Base-by-base conservation (phyloP, 1,140 invertebrate species). In the Drosophila rhopaloa region DNA sequence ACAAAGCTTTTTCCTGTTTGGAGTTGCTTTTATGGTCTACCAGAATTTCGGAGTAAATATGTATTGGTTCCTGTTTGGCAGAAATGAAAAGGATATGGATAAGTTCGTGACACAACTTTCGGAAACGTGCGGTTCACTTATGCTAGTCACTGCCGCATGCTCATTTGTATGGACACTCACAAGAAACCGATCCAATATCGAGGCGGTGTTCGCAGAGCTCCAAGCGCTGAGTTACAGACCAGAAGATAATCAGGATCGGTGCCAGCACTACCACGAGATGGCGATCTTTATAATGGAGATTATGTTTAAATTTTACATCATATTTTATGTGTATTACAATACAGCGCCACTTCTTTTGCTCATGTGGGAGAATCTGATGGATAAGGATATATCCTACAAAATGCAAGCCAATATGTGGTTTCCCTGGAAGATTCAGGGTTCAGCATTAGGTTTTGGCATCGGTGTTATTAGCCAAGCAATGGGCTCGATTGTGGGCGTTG, bases 331-430 rank as follows among this genome's bases (percentile, higher is more conserved):
- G 4, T 47, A 47, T 10, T 47, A 24, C 10, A 47, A 47, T 27
- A 11, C 10, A 2, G 9, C 2, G 1, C 44, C 44, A 5, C 9
- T 47, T 14, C 1, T 11, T 3, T 19, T 24, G 14, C 16, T 47
- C 16, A 2, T 47, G 7, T 24, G 16, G 16, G 35, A 54, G 37
- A 3, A 40, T 7, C 2, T 40, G 6, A 40, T 14, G 37, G 37
- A 54, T 7, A 37, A 24, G 16, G 11, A 54, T 2, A 5, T 38
- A 4, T 40, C 35, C 10, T 54, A 40, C 37, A 54, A 10, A 24
- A 54, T 37, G 37, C 51, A 54, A 29, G 5, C 16, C 37, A 54
- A 54, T 11, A 13, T 16, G 11, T 54, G 51, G 51, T 40, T 24
- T 40, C 51, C 51, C 11, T 54, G 51, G 51, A 38, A 24, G 11